Evolutionary conservation across 30 jellyfish, hydroid and myxozoan species (phyloP).

Genomic region (Aurelia aurita): DNA sequence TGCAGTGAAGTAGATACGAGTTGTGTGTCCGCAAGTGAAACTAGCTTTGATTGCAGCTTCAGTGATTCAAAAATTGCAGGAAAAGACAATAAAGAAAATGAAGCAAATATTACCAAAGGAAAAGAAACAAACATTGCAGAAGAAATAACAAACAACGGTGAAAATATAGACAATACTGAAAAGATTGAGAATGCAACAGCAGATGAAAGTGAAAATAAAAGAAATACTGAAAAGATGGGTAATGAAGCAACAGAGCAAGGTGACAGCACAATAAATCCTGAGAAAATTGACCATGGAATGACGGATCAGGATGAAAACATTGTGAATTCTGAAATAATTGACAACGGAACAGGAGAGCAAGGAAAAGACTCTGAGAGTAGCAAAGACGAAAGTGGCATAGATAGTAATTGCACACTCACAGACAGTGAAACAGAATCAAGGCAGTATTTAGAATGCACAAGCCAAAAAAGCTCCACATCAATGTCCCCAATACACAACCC

Average conservation of each 20-base stretch:
- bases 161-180: no score
- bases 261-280: background rate
- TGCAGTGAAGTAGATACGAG: constrained; percentile 21
- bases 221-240: background rate
- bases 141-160: background rate
- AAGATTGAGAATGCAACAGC: background rate
- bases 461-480: constrained; percentile 42
- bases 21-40: constrained; percentile 37
- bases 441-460: constrained; percentile 7
- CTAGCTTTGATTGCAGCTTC: constrained; percentile 1
- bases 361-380: background rate
- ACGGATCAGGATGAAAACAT: background rate
- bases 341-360: background rate
- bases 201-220: background rate
- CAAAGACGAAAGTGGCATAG: background rate
- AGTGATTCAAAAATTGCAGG: no score
- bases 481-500: constrained; percentile 46
- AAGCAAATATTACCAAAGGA: background rate
- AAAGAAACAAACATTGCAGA: background rate
- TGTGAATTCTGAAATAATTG: background rate
- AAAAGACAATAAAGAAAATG: background rate
- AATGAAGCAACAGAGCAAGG: background rate
- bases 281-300: background rate
- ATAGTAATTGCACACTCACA: background rate
- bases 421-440: background rate